Percentiles rank a stretch among this genome's conserved stretches.
Evolutionary conservation across 2,888 invertebrate species (phyloP).

Genomic region (Palloptera scutellata): DNA sequence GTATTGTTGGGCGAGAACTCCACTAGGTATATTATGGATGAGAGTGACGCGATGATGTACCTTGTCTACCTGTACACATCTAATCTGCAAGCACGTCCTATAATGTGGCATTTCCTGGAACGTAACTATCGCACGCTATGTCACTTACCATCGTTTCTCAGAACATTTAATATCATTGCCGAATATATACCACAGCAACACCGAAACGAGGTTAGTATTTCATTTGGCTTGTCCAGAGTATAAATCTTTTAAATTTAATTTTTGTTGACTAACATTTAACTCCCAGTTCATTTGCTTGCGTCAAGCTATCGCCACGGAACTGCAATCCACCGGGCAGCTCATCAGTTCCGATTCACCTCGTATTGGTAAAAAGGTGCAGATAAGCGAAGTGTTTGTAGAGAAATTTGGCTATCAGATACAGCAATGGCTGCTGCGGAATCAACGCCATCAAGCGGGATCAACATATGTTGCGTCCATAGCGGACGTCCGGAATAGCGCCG

Average conservation of each 20-base stretch:
- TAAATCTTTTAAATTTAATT: not conserved
- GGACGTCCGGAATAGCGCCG: slow-evolving; percentile 45
- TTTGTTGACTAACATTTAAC: not conserved
- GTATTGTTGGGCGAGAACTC: slow-evolving; percentile 52
- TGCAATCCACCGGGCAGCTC: slow-evolving; percentile 35
- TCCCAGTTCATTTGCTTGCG: slow-evolving; percentile 49
- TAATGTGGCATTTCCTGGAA: slow-evolving; percentile 53
- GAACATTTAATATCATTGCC: slow-evolving; percentile 51
- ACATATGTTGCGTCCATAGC: slow-evolving; percentile 42
- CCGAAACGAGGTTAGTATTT: slow-evolving; percentile 42
- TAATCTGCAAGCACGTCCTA: slow-evolving; percentile 49
- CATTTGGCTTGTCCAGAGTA: not conserved
- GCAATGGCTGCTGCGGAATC: slow-evolving; percentile 48
- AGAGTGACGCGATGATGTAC: slow-evolving; percentile 52
- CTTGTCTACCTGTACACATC: slow-evolving; percentile 50
- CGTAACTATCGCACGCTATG: slow-evolving; percentile 50
- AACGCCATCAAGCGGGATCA: slow-evolving; percentile 23
- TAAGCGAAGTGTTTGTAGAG: slow-evolving; percentile 48
- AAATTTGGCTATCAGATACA: slow-evolving; percentile 52
- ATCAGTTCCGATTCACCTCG: slow-evolving; percentile 44
- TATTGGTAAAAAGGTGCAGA: slow-evolving; percentile 49
- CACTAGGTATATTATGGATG: slow-evolving; percentile 45
- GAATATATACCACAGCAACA: slow-evolving; percentile 48
- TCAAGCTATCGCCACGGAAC: slow-evolving; percentile 41
- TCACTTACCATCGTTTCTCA: slow-evolving; percentile 43